Percentiles rank a stretch among this genome's conserved stretches.
Conservation (phyloP, 1,140 invertebrate genomes). For the Marisa cornuarietis region DNA sequence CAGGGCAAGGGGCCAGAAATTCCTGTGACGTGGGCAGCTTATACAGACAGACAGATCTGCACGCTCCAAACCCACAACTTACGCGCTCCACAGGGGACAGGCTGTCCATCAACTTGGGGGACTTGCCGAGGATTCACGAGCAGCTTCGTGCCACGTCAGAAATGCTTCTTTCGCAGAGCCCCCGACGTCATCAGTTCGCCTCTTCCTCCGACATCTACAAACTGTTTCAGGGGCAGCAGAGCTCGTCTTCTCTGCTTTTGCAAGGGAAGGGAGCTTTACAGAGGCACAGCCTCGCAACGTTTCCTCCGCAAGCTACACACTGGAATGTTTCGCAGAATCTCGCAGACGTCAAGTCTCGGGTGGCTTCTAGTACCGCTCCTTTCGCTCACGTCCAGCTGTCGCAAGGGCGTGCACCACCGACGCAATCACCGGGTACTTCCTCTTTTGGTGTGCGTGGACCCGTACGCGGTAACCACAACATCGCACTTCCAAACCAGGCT, state of each 20-base stretch:
- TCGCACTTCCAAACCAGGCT: neutral
- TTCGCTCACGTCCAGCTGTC: neutral
- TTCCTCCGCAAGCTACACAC: neutral
- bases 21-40: slow-evolving; percentile 21
- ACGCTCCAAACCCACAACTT: neutral
- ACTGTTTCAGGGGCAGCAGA: slow-evolving; percentile 18
- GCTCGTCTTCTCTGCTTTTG: neutral
- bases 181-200: slow-evolving; percentile 22
- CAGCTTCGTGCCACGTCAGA: slow-evolving; percentile 24
- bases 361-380: neutral
- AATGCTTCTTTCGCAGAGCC: slow-evolving; percentile 12
- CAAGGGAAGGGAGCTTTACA: slow-evolving; percentile 11
- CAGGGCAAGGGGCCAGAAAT: slow-evolving; percentile 5
- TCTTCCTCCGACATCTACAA: slow-evolving; percentile 23
- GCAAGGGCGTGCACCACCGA: neutral
- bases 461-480: neutral
- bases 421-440: neutral
- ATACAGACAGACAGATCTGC: slow-evolving; percentile 7
- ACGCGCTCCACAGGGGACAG: neutral
- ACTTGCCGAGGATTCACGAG: slow-evolving; percentile 20
- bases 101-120: slow-evolving; percentile 6
- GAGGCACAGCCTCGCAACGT: slow-evolving; percentile 7
- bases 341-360: neutral
- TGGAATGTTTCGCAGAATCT: neutral
- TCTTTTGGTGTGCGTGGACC: slow-evolving; percentile 1